These are phyloP conservation scores for Drosophila parabipectinata DNA, from an alignment of 1,140 invertebrate genomes.

Conservation along the genomic window DNA sequence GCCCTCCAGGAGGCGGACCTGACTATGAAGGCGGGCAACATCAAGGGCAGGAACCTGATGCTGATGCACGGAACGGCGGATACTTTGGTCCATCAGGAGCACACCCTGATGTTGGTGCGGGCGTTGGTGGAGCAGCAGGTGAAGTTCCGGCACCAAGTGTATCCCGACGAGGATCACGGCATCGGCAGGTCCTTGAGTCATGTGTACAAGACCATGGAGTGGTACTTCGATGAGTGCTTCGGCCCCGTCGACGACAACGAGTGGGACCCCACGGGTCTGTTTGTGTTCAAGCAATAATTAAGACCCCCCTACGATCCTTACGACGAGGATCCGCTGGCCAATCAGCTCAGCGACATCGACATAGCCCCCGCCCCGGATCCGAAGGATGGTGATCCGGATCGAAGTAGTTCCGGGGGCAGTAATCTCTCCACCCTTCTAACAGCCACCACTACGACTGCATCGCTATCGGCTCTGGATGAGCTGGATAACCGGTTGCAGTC, in stretches of 20 bases:
- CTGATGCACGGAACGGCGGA: conserved; percentile 93
- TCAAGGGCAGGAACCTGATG: conserved; percentile 86
- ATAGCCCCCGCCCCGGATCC: conserved; percentile 44
- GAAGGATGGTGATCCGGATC: conserved; percentile 27
- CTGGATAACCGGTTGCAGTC: conserved; percentile 66
- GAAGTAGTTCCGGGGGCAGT: conserved; percentile 16
- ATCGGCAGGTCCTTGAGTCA: conserved; percentile 89
- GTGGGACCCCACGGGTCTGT: conserved; percentile 86
- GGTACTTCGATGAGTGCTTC: conserved; percentile 93
- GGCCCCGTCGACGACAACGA: conserved; percentile 89
- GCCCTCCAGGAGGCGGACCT: conserved; percentile 91
- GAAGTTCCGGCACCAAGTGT: conserved; percentile 92
- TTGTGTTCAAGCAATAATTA: conserved; percentile 84
- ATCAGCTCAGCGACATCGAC: conserved; percentile 73
- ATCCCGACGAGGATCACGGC: conserved; percentile 92
- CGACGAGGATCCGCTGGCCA: conserved; percentile 76
- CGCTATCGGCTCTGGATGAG: conserved; percentile 65
- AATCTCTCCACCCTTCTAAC: conserved; percentile 41
- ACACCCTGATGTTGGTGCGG: conserved; percentile 92
- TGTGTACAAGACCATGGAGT: conserved; percentile 92
- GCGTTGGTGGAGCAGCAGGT: conserved; percentile 90
- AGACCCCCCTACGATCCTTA: conserved; percentile 81
- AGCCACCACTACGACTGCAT: conserved; percentile 44
- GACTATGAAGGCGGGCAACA: conserved; percentile 88
- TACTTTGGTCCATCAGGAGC: conserved; percentile 92